Conservation (phyloP, 92 coral and sea anemone genomes). For the Umimayanthus chanpuru region DNA sequence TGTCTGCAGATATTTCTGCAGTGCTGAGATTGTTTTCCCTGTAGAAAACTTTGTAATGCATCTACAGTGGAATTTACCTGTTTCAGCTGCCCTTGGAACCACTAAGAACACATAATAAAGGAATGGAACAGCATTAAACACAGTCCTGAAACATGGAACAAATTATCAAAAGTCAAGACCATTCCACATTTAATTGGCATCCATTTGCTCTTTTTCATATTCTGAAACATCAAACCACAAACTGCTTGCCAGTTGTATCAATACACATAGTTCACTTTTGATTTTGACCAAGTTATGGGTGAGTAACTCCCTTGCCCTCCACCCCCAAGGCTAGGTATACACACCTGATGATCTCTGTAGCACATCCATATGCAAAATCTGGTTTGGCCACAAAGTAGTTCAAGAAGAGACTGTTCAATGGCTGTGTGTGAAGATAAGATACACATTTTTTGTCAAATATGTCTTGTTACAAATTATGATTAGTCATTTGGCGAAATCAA, state of each 20-base stretch:
- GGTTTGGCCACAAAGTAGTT: slow-evolving; percentile 97
- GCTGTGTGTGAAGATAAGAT: slow-evolving; percentile 51
- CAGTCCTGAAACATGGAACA: slow-evolving; percentile 68
- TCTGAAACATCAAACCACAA: too few relatives aligned
- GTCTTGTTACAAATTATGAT: background rate
- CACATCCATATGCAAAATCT: slow-evolving; percentile 95
- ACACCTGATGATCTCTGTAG: slow-evolving; percentile 83
- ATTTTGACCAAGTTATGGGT: background rate
- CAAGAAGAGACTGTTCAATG: slow-evolving; percentile 91
- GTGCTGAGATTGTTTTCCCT: too few relatives aligned
- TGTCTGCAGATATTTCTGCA: too few relatives aligned
- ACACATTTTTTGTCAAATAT: too few relatives aligned
- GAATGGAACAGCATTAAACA: slow-evolving; percentile 95
- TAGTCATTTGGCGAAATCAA: too few relatives aligned
- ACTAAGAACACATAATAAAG: slow-evolving; percentile 85
- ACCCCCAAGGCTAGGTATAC: background rate
- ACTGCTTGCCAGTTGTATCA: too few relatives aligned
- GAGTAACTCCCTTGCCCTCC: background rate
- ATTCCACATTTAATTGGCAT: too few relatives aligned
- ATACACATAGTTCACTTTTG: too few relatives aligned
- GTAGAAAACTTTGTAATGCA: background rate
- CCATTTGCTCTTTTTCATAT: too few relatives aligned
- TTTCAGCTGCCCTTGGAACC: slow-evolving; percentile 73
- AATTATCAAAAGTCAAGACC: too few relatives aligned
- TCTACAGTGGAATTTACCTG: slow-evolving; percentile 52